Evolutionary conservation across 1,140 invertebrate species (phyloP).

Genomic region (Drosophila kohkoa): DNA sequence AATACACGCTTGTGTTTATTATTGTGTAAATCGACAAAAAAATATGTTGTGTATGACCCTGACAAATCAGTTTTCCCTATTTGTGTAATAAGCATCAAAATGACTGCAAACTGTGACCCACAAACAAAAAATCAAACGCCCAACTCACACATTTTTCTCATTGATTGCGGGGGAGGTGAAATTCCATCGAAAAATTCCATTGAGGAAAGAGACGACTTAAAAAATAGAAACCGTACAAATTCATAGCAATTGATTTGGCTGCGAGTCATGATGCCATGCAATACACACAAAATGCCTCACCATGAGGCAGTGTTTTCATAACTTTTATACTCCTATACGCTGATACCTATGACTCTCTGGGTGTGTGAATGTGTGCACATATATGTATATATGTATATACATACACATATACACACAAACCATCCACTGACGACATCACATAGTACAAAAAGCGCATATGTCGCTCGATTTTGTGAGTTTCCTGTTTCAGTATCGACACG

Average conservation of each 20-base stretch:
- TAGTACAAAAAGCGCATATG: conserved; percentile 65
- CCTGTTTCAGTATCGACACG: conserved; percentile 75
- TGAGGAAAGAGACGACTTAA: conserved; percentile 33
- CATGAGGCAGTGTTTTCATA: conserved; percentile 23
- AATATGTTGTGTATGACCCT: conserved; percentile 71
- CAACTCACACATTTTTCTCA: conserved; percentile 36
- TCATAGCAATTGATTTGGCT: conserved; percentile 71
- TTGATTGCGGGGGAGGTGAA: conserved; percentile 55
- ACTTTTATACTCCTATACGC: conserved; percentile 8
- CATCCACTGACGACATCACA: conserved; percentile 35
- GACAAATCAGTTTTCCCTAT: conserved; percentile 76
- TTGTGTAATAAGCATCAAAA: conserved; percentile 73
- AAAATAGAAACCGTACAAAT: conserved; percentile 78
- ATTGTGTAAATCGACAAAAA: conserved; percentile 56
- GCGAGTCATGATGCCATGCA: conserved; percentile 54
- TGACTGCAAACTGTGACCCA: conserved; percentile 31
- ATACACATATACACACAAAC: conserved; percentile 35
- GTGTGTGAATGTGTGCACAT: not conserved
- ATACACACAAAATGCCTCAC: conserved; percentile 20
- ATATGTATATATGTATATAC: not conserved
- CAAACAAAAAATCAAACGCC: conserved; percentile 45
- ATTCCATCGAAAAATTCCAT: conserved; percentile 65
- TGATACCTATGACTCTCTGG: conserved; percentile 12
- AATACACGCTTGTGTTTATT: conserved; percentile 64
- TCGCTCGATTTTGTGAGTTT: conserved; percentile 67